Conservation (phyloP, 2,888 invertebrate species). For the Mongoloraphidia duomilia region DNA sequence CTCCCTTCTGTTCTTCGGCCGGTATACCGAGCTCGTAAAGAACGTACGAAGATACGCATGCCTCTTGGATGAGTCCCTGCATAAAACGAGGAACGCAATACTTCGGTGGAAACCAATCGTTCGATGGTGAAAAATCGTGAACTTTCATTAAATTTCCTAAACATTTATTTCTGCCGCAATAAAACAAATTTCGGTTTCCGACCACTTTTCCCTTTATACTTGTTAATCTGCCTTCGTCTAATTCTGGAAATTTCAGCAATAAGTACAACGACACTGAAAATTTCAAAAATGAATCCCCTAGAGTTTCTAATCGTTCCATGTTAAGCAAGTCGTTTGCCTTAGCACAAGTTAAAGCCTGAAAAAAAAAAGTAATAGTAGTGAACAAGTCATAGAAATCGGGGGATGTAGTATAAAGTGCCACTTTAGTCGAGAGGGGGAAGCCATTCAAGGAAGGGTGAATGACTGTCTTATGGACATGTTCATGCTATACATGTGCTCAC, state of each 20-base stretch:
- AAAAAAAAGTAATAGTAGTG: not conserved
- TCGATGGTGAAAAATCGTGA: slow-evolving; percentile 45
- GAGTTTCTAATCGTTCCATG: slow-evolving; percentile 69
- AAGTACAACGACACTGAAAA: slow-evolving; percentile 59
- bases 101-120: slow-evolving; percentile 72
- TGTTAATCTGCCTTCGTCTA: slow-evolving; percentile 68
- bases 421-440: too few species aligned
- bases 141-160: slow-evolving; percentile 47
- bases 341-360: slow-evolving; percentile 54
- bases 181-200: slow-evolving; percentile 77
- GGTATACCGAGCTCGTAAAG: slow-evolving; percentile 34
- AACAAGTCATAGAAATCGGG: too few species aligned
- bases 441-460: too few species aligned
- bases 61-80: slow-evolving; percentile 27
- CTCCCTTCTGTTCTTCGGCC: slow-evolving; percentile 28
- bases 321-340: slow-evolving; percentile 61
- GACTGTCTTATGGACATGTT: too few species aligned
- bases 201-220: slow-evolving; percentile 53
- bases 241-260: slow-evolving; percentile 48
- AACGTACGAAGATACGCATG: slow-evolving; percentile 29
- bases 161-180: slow-evolving; percentile 41
- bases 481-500: too few species aligned
- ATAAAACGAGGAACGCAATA: slow-evolving; percentile 44
- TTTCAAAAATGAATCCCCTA: slow-evolving; percentile 84
- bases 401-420: too few species aligned